Evolutionary conservation across 2,797 vertebrate genomes (phyloP), one percentile per base, ranked within the genome.

Genomic region (Xenentodon cancila): DNA sequence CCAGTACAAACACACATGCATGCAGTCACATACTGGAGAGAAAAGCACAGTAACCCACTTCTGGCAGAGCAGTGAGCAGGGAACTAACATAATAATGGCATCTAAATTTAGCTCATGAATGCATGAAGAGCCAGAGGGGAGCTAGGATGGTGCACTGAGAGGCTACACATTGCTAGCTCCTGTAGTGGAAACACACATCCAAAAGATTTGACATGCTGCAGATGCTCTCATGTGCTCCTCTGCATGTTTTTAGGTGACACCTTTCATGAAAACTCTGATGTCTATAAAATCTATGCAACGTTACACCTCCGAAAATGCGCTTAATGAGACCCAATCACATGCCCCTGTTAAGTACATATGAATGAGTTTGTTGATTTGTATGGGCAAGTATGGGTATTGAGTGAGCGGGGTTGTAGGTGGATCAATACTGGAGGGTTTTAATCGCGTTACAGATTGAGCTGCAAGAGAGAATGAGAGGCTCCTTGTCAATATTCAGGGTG

Each of bases 41-140:
- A 68, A 61, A 81, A 89, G 80, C 89, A 87, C 86, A 90, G 88
- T 91, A 91, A 90, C 89, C 89, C 89, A 92, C 84, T 90, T 90
- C 89, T 90, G 77, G 84, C 68, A 75, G 70, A 82, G 73, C 19
- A n/a, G 48, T 67, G 74, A 76, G 59, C 54, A 70, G 69, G 53
- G 68, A 77, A 51, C 72, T 75, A 89, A 84, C 87, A 87, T 88
- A 82, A 91, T 89, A 91, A 87, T 70, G 78, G 59, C 4, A 71
- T 75, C 87, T 91, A 91, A 86, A 86, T 91, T 87, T 90, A 92
- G 85, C 85, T 65, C 71, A 53, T 71, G 77, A 79, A 84, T 79
- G 59, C 77, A 81, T 68, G 69, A 50, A 71, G 73, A 73, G 77
- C 82, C 75, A 81, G 68, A 75, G 80, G 84, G 79, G 69, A 82